These are phyloP conservation scores for Malthinus flaveolus DNA, from an alignment of 2,888 invertebrate species.

Conservation along the genomic window DNA sequence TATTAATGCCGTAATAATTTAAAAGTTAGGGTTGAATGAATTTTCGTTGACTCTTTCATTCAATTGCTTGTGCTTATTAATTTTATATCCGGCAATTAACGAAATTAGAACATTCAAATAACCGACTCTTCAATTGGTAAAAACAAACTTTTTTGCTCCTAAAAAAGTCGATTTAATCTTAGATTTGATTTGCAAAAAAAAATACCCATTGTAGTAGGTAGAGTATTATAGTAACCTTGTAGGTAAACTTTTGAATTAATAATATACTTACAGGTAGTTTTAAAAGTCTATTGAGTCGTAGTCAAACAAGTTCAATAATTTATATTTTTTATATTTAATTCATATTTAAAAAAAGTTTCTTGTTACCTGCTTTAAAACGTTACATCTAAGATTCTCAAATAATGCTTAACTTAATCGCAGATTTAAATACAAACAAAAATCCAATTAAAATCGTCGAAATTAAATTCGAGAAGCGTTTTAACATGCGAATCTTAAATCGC, in stretches of 20 bases:
- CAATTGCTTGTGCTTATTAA: no score
- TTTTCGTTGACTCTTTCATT: no score
- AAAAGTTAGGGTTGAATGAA: no score
- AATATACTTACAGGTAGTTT: slow-evolving; percentile 3
- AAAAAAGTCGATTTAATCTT: slow-evolving; percentile 1
- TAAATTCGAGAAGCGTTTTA: slow-evolving; percentile 54
- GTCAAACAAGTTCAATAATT: no score
- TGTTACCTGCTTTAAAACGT: neutral
- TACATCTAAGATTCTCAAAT: slow-evolving; percentile 37
- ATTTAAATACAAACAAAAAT: slow-evolving; percentile 47
- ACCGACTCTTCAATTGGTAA: no score
- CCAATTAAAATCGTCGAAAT: slow-evolving; percentile 53
- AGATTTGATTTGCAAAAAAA: neutral
- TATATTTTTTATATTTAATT: no score
- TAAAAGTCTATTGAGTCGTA: no score
- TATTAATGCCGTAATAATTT: no score
- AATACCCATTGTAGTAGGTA: no score
- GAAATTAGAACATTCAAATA: no score
- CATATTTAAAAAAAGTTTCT: no score
- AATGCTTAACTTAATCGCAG: slow-evolving; percentile 45
- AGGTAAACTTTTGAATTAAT: slow-evolving; percentile 2
- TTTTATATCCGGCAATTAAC: no score
- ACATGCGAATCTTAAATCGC: slow-evolving; percentile 55
- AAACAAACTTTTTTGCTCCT: neutral
- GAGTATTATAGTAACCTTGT: slow-evolving; percentile 6